A percentile compares a stretch with the other conserved stretches of the same genome.
Conservation (phyloP, 2,113 vertebrate genomes). For the Orthochromis indermauri region DNA sequence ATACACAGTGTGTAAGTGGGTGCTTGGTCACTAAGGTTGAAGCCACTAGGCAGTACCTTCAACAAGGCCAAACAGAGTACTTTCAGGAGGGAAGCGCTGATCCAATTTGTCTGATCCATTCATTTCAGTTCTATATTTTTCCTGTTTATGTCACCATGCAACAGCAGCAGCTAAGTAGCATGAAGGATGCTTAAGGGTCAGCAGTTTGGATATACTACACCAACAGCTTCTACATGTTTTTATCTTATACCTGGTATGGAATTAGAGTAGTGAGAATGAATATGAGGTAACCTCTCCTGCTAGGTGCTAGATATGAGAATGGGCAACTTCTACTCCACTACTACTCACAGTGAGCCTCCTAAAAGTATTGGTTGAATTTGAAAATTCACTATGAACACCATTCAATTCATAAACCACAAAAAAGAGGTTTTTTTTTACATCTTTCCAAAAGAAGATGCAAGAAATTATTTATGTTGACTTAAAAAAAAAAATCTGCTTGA, state of each 20-base stretch:
- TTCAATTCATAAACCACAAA: background rate
- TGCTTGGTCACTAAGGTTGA: background rate
- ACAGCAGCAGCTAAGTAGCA: background rate
- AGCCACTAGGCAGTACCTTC: background rate
- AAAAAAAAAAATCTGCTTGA: background rate
- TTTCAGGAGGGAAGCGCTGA: background rate
- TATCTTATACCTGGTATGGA: background rate
- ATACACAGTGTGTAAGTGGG: background rate
- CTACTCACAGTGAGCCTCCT: background rate
- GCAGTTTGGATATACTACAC: background rate
- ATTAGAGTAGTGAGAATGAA: background rate
- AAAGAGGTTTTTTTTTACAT: background rate
- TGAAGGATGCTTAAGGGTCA: background rate
- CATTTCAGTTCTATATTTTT: background rate
- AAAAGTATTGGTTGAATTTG: background rate
- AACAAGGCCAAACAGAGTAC: background rate
- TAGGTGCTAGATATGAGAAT: background rate
- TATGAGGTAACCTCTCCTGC: background rate
- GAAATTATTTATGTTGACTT: background rate
- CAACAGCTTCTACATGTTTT: background rate
- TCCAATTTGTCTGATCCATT: background rate
- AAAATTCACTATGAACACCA: background rate
- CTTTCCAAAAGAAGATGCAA: background rate
- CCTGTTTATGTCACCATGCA: background rate
- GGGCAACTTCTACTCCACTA: background rate